Base-by-base conservation (phyloP, 2,888 invertebrate genomes). In the Siphlonurus alternatus region DNA sequence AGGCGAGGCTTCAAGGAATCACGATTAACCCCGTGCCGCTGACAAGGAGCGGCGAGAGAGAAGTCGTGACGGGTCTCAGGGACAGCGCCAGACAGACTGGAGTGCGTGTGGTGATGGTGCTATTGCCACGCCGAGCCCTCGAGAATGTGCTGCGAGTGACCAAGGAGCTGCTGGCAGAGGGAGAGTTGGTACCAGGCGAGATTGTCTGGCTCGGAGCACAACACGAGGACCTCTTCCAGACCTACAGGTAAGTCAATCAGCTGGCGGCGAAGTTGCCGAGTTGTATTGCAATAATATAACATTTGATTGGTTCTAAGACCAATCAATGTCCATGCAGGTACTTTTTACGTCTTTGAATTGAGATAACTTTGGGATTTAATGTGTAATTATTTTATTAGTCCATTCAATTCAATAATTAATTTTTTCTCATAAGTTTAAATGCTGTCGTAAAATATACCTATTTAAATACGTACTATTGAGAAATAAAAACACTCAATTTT, bases 161-260 rank as follows among this genome's bases (percentile, higher is more conserved):
- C 2, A 62, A 64, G 19, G 23, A 65, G 20, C 51, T 69, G 63
- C 61, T 66, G 51, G 64, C 66, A 38, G 66, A 67, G 62, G 66
- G 68, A 1, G 65, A 63, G 24, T 51, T 66, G 51, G 53, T 23
- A 18, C 65, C 66, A 18, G 65, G 65, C 23, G 67, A 66, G 7
- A 53, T 69, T 25, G 61, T 64, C 15, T 68, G 66, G 67, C 61
- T 69, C 7, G 59, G 67, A 23, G 53, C 67, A 15, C 65, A 65
- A 20, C 61, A 64, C 3, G 67, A 64, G 38, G 61, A 67, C n/a
- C 53, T 63, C 20, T 56, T 67, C 24, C 61, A 66, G 19, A 63
- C 59, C 1, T 64, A 66, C 65, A 67, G 67, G 68, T 68, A 59
- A 65, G 56, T 24, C n/a, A n/a, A n/a, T n/a, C n/a, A n/a, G n/a